These are phyloP conservation scores for Dunckerocampus dactyliophorus DNA, from an alignment of 2,113 vertebrate species.

Conservation along the genomic window DNA sequence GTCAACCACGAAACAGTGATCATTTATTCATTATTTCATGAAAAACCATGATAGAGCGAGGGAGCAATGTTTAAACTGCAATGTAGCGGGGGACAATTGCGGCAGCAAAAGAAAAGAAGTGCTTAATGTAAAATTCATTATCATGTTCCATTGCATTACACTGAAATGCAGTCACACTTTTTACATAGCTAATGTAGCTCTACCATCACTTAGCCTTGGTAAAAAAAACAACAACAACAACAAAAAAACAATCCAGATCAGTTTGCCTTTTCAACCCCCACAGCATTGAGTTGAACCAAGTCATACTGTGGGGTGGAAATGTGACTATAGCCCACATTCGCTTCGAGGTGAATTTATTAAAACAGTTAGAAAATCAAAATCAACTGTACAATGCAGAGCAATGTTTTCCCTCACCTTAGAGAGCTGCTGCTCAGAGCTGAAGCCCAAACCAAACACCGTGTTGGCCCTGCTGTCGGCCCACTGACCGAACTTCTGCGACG, in stretches of 20 bases:
- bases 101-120: neutral
- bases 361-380: no score
- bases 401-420: constrained; percentile 77
- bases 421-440: constrained; percentile 89
- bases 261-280: neutral
- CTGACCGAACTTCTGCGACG: constrained; percentile 95
- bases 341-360: neutral
- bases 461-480: constrained; percentile 98
- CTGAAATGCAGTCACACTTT: neutral
- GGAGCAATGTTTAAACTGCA: no score
- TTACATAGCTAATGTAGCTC: neutral
- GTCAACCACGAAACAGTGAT: no score
- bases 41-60: no score
- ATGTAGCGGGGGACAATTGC: neutral
- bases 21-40: no score
- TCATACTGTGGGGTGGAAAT: neutral
- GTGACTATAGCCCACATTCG: neutral
- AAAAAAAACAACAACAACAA: no score
- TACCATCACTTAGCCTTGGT: neutral
- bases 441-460: constrained; percentile 93
- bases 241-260: neutral
- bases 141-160: neutral
- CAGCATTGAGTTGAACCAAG: neutral
- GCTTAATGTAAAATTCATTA: neutral
- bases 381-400: neutral